Evolutionary conservation across 2,797 vertebrate species (phyloP), one percentile per base, ranked within the genome.

Genomic region (Mormyrus proboscirostris): DNA sequence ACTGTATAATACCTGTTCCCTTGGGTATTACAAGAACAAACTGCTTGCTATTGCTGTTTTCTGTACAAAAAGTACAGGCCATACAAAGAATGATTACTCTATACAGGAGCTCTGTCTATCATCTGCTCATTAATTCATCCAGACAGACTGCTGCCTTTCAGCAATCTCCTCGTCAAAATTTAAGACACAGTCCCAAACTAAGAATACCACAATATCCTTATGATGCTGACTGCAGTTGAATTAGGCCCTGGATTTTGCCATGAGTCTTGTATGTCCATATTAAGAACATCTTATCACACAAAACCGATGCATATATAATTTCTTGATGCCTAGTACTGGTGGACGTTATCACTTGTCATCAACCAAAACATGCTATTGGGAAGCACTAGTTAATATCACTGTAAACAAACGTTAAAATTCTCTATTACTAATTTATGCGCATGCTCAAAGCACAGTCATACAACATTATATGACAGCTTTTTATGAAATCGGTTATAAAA

Each of bases 391-490:
- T 85, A 85, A 49, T 29, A 51, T 25, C 3, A 29, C 82, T 51
- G 44, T 25, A 51, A 49, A n/a, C 12, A 89, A 50, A 85, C 76
- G 76, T 33, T 10, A 59, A 1, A 87, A 76, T 76, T 16, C 41
- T 65, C 79, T 47, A 89, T 85, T 47, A 47, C 57, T 83, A 59
- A 88, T 88, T 82, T 25, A 59, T 88, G 88, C 41, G 76, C 73
- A 83, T 83, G 29, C 38, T 88, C 87, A 49, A 47, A 53, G 33
- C 51, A 49, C 84, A 38, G 51, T 49, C 47, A 83, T 44, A 85
- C 12, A 85, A 85, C 22, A 47, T 51, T 85, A n/a, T 51, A 50
- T 50, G 49, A 51, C 22, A 49, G 83, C n/a, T 85, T 85, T 29
- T 85, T 79, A 2, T 79, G 38, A 50, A 85, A 85, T 85, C 19